phyloP scores from a whole-genome alignment of 2,888 invertebrate genomes.

The Eupeodes latifasciatus region DNA sequence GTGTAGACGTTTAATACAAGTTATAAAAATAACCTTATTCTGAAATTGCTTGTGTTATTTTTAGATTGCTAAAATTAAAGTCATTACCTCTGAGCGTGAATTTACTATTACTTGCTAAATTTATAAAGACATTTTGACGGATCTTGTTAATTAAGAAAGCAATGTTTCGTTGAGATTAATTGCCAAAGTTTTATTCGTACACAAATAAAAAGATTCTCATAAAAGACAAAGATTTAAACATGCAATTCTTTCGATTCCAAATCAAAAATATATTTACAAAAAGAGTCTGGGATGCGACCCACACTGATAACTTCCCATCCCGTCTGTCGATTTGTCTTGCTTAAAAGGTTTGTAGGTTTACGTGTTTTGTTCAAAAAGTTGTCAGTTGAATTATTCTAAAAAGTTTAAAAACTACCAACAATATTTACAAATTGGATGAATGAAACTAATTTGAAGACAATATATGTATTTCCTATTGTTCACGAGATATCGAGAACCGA shows the following conservation, averaged over 20 bases:
- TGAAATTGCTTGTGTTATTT: conserved; percentile 10
- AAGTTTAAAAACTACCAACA: too few relatives aligned
- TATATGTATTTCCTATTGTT: too few relatives aligned
- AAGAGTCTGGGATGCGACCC: neutral
- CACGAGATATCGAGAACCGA: too few relatives aligned
- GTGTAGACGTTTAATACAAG: neutral
- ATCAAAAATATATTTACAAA: neutral
- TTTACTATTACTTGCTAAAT: neutral
- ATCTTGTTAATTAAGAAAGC: conserved; percentile 31
- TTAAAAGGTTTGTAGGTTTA: too few relatives aligned
- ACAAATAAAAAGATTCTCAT: neutral
- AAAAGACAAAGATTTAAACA: neutral
- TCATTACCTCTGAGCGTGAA: conserved; percentile 17
- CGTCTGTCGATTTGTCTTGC: too few relatives aligned
- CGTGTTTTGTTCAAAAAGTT: too few relatives aligned
- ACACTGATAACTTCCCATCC: too few relatives aligned
- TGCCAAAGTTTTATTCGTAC: neutral
- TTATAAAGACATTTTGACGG: conserved; percentile 3
- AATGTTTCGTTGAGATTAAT: conserved; percentile 19
- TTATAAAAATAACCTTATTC: neutral
- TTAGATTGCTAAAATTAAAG: conserved; percentile 41
- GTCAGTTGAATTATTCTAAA: too few relatives aligned
- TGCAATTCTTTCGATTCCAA: neutral
- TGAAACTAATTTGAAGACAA: too few relatives aligned
- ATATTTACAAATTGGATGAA: too few relatives aligned